Conservation (phyloP, 2,797 vertebrate species). For the Hydrocynus forskahlii region DNA sequence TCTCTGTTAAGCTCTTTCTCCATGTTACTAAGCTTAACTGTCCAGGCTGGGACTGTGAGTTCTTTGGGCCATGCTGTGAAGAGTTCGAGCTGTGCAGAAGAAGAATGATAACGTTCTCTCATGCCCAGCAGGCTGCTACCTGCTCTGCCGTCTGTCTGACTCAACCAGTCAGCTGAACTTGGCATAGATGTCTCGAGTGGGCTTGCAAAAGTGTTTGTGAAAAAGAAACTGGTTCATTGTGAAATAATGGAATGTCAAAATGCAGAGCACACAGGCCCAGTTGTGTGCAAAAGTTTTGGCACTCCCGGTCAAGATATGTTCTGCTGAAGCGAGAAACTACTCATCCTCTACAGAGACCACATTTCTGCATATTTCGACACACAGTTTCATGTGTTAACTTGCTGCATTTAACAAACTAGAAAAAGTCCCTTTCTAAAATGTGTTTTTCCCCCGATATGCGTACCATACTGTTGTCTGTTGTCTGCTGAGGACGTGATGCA, state of each 20-base stretch:
- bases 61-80: slow-evolving; percentile 24
- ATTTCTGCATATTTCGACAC: no score
- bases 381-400: no score
- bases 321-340: no score
- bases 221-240: not conserved
- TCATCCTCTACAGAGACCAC: not conserved
- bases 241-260: slow-evolving; percentile 21
- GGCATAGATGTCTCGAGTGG: not conserved
- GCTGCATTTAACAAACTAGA: no score
- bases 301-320: no score
- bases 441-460: no score
- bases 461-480: no score
- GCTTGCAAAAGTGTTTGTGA: slow-evolving; percentile 5
- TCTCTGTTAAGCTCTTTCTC: slow-evolving; percentile 1
- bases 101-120: slow-evolving; percentile 38
- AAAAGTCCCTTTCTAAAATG: no score
- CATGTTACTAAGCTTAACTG: slow-evolving; percentile 19
- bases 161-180: slow-evolving; percentile 10
- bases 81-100: slow-evolving; percentile 19
- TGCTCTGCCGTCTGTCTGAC: slow-evolving; percentile 8
- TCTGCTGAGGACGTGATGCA: no score
- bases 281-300: no score
- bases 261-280: not conserved
- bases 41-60: slow-evolving; percentile 13
- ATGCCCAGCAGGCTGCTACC: slow-evolving; percentile 31